Base-by-base conservation (phyloP, 2,113 vertebrate genomes). In the Cinclus cinclus region DNA sequence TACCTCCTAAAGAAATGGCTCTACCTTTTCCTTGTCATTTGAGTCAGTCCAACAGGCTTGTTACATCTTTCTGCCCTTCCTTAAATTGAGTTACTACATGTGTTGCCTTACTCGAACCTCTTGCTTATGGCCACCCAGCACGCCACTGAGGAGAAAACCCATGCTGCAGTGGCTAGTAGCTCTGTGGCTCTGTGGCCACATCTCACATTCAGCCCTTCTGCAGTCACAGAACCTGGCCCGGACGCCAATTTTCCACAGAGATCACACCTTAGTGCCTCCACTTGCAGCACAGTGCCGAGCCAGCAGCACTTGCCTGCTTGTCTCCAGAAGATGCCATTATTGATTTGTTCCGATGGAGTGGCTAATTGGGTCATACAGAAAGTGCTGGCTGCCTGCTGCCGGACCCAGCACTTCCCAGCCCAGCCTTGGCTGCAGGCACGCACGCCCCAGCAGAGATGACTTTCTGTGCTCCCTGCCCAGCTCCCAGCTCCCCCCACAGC, bases 351-450 rank as follows among this genome's bases (percentile, higher is more conserved):
- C 70, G 1, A 96, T 9, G 80, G 64, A 90, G 74, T 96, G 96
- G 71, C 85, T 96, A 97, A 97, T 96, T 97, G 96, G 96, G 96
- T 97, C 97, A 97, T 13, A 42, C 31, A 55, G 77, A 67, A 81
- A 94, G 89, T 62, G 96, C 93, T 88, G 83, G 50, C 70, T 58
- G 94, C 89, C 90, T 60, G 84, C 96, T 92, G 91, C 92, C 2
- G 1, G 35, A 33, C 15, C 4, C 33, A 50, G 75, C 2, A 3
- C 63, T 78, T 20, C 64, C 56, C n/a, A 22, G 13, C 44, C 69
- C 41, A 6, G 41, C 35, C 73, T 35, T 0, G 4, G 35, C 86
- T 80, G 39, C 62, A 47, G 83, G 41, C 84, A 52, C 3, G 1
- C 55, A 22, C 2, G 0, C 12, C 9, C 4, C 1, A 0, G 11